Evolutionary conservation across 1,140 invertebrate species (phyloP).

Genomic region (Wiebesia pumilae): DNA sequence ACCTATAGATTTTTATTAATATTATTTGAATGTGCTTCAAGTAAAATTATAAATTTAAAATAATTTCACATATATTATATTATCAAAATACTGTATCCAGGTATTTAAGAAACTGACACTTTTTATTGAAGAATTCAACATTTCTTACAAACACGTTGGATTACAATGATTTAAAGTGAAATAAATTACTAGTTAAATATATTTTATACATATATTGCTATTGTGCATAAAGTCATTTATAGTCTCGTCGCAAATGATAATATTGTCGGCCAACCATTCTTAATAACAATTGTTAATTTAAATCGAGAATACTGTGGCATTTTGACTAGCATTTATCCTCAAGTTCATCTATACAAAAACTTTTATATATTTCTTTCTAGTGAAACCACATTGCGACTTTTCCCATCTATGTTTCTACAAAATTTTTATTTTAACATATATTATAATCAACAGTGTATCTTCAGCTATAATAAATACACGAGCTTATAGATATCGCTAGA

Average conservation of each 20-base stretch:
- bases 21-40: too few species aligned
- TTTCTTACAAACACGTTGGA: too few species aligned
- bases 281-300: slow-evolving; percentile 41
- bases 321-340: slow-evolving; percentile 28
- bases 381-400: not conserved
- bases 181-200: too few species aligned
- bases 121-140: too few species aligned
- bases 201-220: too few species aligned
- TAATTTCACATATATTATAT: too few species aligned
- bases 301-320: slow-evolving; percentile 33
- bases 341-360: slow-evolving; percentile 8
- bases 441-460: not conserved
- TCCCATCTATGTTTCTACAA: not conserved
- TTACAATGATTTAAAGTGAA: too few species aligned
- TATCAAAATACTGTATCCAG: too few species aligned
- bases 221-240: not conserved
- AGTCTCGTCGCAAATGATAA: slow-evolving; percentile 38
- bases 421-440: not conserved
- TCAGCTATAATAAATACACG: not conserved
- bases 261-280: slow-evolving; percentile 37
- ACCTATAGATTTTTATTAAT: too few species aligned
- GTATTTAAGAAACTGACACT: too few species aligned
- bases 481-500: too few species aligned
- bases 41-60: too few species aligned
- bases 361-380: not conserved